These are phyloP conservation scores for Sphecodes monilicornis DNA, from an alignment of 2,888 invertebrate species.

Conservation along the genomic window DNA sequence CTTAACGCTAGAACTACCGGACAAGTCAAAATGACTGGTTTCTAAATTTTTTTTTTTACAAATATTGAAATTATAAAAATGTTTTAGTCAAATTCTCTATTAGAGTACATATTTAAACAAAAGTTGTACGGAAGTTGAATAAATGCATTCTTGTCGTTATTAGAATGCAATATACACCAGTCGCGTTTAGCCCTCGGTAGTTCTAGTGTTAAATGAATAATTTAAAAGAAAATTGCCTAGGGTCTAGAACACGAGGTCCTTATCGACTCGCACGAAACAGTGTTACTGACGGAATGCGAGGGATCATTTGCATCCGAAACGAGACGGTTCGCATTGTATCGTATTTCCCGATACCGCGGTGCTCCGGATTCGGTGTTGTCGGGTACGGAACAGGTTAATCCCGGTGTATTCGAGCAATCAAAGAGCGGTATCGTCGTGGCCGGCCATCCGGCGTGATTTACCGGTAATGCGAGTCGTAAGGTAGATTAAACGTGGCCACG, in stretches of 20 bases:
- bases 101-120: too few relatives aligned
- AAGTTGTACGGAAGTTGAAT: too few relatives aligned
- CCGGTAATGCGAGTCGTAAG: constrained; percentile 79
- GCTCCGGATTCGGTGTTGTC: constrained; percentile 46
- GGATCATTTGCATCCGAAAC: too few relatives aligned
- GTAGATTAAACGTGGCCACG: constrained; percentile 68
- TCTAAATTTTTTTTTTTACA: too few relatives aligned
- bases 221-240: background rate
- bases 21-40: too few relatives aligned
- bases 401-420: constrained; percentile 74
- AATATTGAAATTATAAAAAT: too few relatives aligned
- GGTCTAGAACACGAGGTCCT: background rate
- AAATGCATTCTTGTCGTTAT: too few relatives aligned
- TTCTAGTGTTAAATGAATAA: too few relatives aligned
- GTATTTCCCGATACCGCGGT: background rate
- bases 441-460: constrained; percentile 77
- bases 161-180: too few relatives aligned
- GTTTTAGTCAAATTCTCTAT: too few relatives aligned
- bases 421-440: constrained; percentile 72
- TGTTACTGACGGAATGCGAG: background rate
- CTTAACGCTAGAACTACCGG: too few relatives aligned
- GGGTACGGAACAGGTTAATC: constrained; percentile 76
- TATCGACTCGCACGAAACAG: background rate
- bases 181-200: too few relatives aligned
- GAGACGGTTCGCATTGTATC: background rate